Evolutionary conservation across 2,113 vertebrate genomes (phyloP).

Genomic region (Corythoichthys haematopterus): DNA sequence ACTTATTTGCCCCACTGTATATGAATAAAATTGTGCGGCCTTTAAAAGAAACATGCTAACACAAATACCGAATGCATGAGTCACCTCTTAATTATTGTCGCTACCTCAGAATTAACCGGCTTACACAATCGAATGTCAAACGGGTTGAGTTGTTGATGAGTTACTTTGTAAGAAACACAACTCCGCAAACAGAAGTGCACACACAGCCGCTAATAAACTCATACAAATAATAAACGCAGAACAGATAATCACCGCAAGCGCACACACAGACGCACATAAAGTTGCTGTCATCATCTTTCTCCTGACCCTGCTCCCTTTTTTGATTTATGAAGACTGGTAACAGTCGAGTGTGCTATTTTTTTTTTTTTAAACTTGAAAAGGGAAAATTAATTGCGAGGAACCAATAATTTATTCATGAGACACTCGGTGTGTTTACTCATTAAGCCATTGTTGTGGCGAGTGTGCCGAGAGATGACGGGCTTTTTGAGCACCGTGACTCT

Average conservation of each 20-base stretch:
- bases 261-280: background rate
- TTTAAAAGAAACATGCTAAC: too few species aligned
- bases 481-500: slow-evolving; percentile 59
- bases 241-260: slow-evolving; percentile 13
- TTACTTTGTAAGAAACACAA: background rate
- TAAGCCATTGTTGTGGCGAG: slow-evolving; percentile 64
- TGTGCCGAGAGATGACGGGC: slow-evolving; percentile 61
- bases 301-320: slow-evolving; percentile 16
- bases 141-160: background rate
- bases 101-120: too few species aligned
- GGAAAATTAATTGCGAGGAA: slow-evolving; percentile 63
- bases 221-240: slow-evolving; percentile 19
- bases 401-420: slow-evolving; percentile 70
- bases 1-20: too few species aligned
- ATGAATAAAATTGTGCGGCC: too few species aligned
- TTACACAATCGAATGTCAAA: too few species aligned
- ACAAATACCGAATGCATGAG: too few species aligned
- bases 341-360: slow-evolving; percentile 20
- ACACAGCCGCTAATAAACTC: background rate
- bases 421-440: slow-evolving; percentile 65
- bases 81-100: too few species aligned
- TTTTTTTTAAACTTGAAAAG: slow-evolving; percentile 44
- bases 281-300: slow-evolving; percentile 26
- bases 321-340: slow-evolving; percentile 61
- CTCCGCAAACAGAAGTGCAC: slow-evolving; percentile 4